Conservation (phyloP, 2,113 vertebrate genomes). For the Barnardius zonarius region DNA sequence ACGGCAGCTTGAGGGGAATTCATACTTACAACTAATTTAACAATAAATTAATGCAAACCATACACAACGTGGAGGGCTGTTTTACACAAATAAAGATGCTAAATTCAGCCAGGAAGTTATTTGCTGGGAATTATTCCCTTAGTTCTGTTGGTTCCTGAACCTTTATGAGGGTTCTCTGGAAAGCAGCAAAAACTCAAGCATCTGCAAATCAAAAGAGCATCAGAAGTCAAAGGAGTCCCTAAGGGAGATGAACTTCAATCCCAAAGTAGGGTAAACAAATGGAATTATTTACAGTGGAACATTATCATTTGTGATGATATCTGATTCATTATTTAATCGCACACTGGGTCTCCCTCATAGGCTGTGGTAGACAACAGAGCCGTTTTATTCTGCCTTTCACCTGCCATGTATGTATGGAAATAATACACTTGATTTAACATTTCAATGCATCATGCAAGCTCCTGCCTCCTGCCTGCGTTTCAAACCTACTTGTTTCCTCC, state of each 20-base stretch:
- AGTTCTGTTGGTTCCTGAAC: neutral
- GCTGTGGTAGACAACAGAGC: neutral
- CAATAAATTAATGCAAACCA: constrained; percentile 13
- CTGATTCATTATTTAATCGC: constrained; percentile 62
- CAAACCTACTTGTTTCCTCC: neutral
- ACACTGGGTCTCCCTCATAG: neutral
- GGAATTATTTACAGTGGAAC: constrained; percentile 60
- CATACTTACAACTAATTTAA: constrained; percentile 8
- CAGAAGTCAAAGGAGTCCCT: constrained; percentile 55
- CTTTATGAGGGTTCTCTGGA: neutral
- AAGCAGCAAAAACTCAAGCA: neutral
- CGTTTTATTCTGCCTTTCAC: constrained; percentile 18
- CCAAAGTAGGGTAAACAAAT: constrained; percentile 45
- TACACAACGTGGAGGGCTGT: neutral
- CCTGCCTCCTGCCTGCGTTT: neutral
- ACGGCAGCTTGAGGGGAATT: neutral
- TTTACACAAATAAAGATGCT: constrained; percentile 8
- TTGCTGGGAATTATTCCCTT: constrained; percentile 35
- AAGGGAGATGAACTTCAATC: constrained; percentile 48
- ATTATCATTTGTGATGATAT: constrained; percentile 36
- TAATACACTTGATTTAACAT: neutral
- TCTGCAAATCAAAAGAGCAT: constrained; percentile 54
- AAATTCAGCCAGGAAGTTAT: neutral
- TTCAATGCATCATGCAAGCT: neutral
- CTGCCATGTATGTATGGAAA: neutral